Conservation (phyloP, 2,113 vertebrate species). For the Acanthochromis polyacanthus region DNA sequence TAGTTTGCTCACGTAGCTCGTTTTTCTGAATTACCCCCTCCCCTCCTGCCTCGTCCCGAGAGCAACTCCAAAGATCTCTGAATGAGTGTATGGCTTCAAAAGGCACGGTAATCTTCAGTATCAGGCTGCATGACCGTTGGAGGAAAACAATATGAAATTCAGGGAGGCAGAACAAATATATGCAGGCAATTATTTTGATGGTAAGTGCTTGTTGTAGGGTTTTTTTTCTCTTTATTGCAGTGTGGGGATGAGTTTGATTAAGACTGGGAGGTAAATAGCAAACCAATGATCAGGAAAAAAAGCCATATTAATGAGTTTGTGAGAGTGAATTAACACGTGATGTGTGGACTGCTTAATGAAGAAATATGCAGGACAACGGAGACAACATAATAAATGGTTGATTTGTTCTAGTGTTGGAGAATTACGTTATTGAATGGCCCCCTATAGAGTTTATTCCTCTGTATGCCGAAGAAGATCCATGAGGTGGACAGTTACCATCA, state of each 20-base stretch:
- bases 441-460: constrained; percentile 28
- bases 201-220: constrained; percentile 60
- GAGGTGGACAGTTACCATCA: constrained; percentile 23
- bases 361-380: constrained; percentile 63
- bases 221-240: constrained; percentile 64
- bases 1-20: constrained; percentile 67
- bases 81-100: constrained; percentile 52
- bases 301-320: constrained; percentile 66
- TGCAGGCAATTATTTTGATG: constrained; percentile 76
- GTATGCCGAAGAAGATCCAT: constrained; percentile 15
- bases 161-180: constrained; percentile 77
- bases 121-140: constrained; percentile 47
- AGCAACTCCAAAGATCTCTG: constrained; percentile 40
- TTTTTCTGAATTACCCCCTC: constrained; percentile 35
- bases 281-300: constrained; percentile 70
- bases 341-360: constrained; percentile 67
- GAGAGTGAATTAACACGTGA: constrained; percentile 64
- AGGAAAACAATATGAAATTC: constrained; percentile 79
- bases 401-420: constrained; percentile 41
- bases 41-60: constrained; percentile 24
- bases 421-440: constrained; percentile 30
- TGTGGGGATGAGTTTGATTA: constrained; percentile 78
- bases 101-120: constrained; percentile 40
- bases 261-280: constrained; percentile 74
- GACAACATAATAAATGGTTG: constrained; percentile 36